A percentile compares a stretch with the other conserved stretches of the same genome.
Evolutionary conservation across 2,113 vertebrate genomes (phyloP).

Genomic region (Esox niger): DNA sequence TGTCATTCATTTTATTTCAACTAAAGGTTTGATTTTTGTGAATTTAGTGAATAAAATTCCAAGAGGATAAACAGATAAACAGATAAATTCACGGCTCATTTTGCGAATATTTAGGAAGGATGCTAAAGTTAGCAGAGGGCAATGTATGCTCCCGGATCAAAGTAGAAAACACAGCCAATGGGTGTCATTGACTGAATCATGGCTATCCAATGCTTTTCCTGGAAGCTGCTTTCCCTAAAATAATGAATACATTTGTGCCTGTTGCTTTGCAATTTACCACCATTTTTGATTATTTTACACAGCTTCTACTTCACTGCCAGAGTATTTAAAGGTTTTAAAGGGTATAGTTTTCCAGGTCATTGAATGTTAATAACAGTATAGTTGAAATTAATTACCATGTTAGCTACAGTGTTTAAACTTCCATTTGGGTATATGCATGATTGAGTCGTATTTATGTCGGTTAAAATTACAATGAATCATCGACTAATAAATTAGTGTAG

Average conservation of each 20-base stretch:
- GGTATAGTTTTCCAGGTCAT: not conserved
- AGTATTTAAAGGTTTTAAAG: not conserved
- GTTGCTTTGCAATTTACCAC: not conserved
- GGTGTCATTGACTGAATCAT: no score
- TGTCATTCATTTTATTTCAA: no score
- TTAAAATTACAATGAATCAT: not conserved
- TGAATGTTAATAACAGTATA: not conserved
- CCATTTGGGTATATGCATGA: not conserved
- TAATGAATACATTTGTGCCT: not conserved
- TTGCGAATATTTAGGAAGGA: no score
- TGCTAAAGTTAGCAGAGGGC: no score
- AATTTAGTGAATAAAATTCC: no score
- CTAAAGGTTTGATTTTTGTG: no score
- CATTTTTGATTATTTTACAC: not conserved
- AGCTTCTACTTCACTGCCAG: not conserved
- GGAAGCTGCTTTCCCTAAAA: no score
- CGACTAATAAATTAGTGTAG: not conserved
- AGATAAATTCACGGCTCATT: no score
- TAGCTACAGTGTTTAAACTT: not conserved
- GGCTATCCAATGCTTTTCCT: no score
- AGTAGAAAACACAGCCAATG: no score
- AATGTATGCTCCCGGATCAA: no score
- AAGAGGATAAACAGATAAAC: no score
- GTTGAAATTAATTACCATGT: conserved; percentile 1
- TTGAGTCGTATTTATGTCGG: not conserved